phyloP scores from a whole-genome alignment of 2,888 invertebrate genomes.

The Liposcelis brunnea region DNA sequence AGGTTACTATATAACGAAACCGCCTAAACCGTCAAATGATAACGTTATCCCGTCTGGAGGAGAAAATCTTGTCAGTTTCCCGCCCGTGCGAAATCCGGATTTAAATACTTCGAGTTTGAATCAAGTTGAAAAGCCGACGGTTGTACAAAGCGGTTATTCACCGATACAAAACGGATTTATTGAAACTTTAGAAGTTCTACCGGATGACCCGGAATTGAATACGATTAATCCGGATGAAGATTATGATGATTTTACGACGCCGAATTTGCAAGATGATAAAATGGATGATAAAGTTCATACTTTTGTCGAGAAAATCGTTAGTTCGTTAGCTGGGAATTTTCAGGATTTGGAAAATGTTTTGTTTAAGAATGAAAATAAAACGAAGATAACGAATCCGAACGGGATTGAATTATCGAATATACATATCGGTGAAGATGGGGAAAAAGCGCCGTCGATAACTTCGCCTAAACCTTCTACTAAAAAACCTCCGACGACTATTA shows the following conservation, averaged over 20 bases:
- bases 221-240: slow-evolving; percentile 36
- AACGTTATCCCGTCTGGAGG: slow-evolving; percentile 27
- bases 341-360: slow-evolving; percentile 64
- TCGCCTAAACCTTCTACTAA: slow-evolving; percentile 12
- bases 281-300: slow-evolving; percentile 63
- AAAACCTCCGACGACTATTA: slow-evolving; percentile 15
- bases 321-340: slow-evolving; percentile 67
- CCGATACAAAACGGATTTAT: slow-evolving; percentile 2
- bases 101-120: slow-evolving; percentile 30
- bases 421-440: not conserved
- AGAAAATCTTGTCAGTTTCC: slow-evolving; percentile 61
- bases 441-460: slow-evolving; percentile 8
- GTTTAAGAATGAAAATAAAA: slow-evolving; percentile 26
- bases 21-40: slow-evolving; percentile 3
- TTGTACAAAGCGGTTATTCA: slow-evolving; percentile 21
- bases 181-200: not conserved
- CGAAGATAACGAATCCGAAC: slow-evolving; percentile 28
- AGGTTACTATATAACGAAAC: slow-evolving; percentile 6
- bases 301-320: slow-evolving; percentile 68
- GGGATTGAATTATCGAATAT: slow-evolving; percentile 2
- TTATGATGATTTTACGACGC: slow-evolving; percentile 54
- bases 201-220: slow-evolving; percentile 24
- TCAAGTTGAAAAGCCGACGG: slow-evolving; percentile 19
- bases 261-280: slow-evolving; percentile 59
- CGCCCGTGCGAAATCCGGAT: slow-evolving; percentile 70